Base-by-base conservation (phyloP, 2,113 vertebrate genomes). In the Stegastes partitus region DNA sequence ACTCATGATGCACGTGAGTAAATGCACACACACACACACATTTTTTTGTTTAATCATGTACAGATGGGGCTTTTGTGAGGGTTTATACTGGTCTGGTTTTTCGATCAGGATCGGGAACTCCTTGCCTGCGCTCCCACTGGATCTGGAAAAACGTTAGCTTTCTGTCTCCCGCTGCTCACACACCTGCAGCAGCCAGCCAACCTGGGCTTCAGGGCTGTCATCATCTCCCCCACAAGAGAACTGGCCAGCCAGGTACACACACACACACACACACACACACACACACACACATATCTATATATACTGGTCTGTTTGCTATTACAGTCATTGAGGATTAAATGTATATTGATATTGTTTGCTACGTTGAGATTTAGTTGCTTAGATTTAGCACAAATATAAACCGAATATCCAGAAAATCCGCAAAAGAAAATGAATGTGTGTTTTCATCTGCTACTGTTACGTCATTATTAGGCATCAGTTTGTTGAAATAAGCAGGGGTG, bases 41-140 rank as follows among this genome's bases (percentile, higher is more conserved):
- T 34, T 11, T 22, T 3, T 15, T 49, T 42, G 18, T 1, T 16
- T 0, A 19, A 45, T 22, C 2, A 21, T 11, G 0, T 1, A 37
- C 11, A n/a, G 7, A 16, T 0, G 0, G 11, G 15, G 23, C 19
- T 50, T 63, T 63, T 26, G 3, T 76, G 23, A 63, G 3, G 1
- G 4, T 34, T 15, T 83, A 2, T 26, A 0, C 21, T 37, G 23
- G n/a, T 19, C 5, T 57, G 44, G 15, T 84, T n/a, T 45, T 1
- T 56, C 4, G 5, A 0, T 55, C 79, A 99, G 97, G 86, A 94
- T 77, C 96, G 97, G 4, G 98, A 99, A 82, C 93, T 99, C 31
- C 91, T 99, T 80, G 97, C 97, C n/a, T 98, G 96, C 62, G 98
- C 98, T 81, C 98, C 98, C 66, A 99, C 98, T 0, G 98, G 98